Conservation (phyloP, 2,113 vertebrate species). For the Telmatochromis brachygnathus region DNA sequence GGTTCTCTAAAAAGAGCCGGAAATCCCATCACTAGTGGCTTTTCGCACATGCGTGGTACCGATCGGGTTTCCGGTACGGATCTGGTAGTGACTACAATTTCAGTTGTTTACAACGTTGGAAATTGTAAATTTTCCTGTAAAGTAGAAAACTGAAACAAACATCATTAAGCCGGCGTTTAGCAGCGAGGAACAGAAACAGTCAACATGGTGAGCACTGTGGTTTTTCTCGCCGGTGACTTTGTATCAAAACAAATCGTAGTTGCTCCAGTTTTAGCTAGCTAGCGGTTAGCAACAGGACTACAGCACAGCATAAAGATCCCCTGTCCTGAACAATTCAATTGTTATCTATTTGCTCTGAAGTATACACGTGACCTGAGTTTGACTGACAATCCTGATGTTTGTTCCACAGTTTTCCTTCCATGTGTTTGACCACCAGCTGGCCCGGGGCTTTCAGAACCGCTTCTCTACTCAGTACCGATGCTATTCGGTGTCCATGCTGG, state of each 20-base stretch:
- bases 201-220: constrained; percentile 26
- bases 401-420: constrained; percentile 88
- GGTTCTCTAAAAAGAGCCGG: fast-evolving
- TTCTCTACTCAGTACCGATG: constrained; percentile 98
- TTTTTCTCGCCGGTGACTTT: background rate
- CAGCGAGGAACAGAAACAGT: background rate
- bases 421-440: constrained; percentile 92
- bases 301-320: constrained; percentile 31
- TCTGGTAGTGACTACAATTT: background rate
- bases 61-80: background rate
- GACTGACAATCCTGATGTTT: background rate
- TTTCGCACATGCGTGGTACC: background rate
- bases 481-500: constrained; percentile 97
- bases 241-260: background rate
- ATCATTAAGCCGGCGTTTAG: background rate
- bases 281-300: constrained; percentile 13
- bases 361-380: background rate
- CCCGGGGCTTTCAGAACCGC: constrained; percentile 92
- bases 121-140: background rate
- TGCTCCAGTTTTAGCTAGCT: background rate
- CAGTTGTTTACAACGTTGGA: background rate
- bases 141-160: background rate
- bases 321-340: constrained; percentile 28
- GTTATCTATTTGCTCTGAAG: fast-evolving
- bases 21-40: background rate